These are phyloP conservation scores for Acinonyx jubatus DNA, from an alignment of 2,113 vertebrate genomes.

Conservation along the genomic window DNA sequence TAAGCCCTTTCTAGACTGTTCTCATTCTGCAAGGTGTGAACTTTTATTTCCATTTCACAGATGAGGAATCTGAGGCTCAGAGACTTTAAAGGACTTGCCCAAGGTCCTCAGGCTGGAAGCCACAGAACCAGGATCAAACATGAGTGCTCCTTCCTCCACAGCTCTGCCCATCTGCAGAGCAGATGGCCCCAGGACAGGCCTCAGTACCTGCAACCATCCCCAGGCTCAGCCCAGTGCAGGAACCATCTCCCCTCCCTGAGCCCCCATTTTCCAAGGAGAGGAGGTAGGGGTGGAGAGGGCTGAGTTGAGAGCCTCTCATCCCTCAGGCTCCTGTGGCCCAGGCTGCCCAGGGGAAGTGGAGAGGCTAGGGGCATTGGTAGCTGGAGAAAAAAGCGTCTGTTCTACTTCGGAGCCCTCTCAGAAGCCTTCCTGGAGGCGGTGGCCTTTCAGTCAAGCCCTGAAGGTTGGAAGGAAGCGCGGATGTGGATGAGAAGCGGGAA, in stretches of 20 bases:
- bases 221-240: no score
- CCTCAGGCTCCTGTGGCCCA: background rate
- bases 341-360: background rate
- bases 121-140: background rate
- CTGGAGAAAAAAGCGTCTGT: background rate
- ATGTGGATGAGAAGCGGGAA: background rate
- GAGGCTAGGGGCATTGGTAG: background rate
- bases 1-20: background rate
- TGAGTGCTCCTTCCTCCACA: background rate
- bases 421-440: conserved; percentile 3
- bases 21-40: background rate
- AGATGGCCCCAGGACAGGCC: background rate
- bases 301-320: background rate
- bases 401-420: background rate
- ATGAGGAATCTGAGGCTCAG: background rate
- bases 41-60: background rate
- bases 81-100: background rate
- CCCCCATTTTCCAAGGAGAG: background rate
- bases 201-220: background rate
- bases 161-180: background rate
- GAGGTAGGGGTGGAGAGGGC: background rate
- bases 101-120: background rate
- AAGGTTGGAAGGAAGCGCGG: background rate
- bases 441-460: background rate
- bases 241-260: no score